These are phyloP conservation scores for Siderastrea siderea DNA, from an alignment of 92 coral and sea anemone genomes.

Conservation along the genomic window DNA sequence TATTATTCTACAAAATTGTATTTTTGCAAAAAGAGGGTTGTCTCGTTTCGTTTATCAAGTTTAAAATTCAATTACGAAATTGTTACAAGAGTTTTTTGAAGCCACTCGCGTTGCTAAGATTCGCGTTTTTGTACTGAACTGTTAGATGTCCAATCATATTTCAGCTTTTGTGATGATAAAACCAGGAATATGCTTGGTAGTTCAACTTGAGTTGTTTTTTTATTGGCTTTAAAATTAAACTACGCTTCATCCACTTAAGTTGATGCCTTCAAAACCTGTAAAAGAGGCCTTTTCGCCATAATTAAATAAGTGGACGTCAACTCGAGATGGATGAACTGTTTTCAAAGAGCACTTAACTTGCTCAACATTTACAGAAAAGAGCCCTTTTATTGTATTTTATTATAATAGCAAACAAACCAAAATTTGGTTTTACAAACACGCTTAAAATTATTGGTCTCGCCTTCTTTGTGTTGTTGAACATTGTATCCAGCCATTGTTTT, in stretches of 20 bases:
- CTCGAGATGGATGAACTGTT: background rate
- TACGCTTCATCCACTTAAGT: too few relatives aligned
- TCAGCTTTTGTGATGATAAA: background rate
- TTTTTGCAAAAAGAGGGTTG: background rate
- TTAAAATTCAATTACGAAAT: background rate
- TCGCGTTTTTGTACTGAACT: background rate
- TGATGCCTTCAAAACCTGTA: too few relatives aligned
- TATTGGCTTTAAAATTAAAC: too few relatives aligned
- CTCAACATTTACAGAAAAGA: too few relatives aligned
- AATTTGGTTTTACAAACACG: too few relatives aligned
- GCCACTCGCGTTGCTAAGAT: conserved; percentile 12
- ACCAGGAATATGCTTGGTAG: background rate
- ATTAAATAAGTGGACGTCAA: background rate
- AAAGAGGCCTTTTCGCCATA: too few relatives aligned
- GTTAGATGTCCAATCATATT: background rate
- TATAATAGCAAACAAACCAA: too few relatives aligned
- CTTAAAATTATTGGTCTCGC: too few relatives aligned
- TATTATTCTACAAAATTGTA: background rate
- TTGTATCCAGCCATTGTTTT: too few relatives aligned
- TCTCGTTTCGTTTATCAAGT: background rate
- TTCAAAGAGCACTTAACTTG: background rate
- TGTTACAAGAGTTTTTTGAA: background rate
- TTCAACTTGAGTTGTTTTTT: too few relatives aligned
- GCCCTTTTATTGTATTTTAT: too few relatives aligned
- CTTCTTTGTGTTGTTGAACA: too few relatives aligned